Evolutionary conservation across 1,140 invertebrate genomes (phyloP), one percentile per base, ranked within the genome.

Genomic region (Drosophila albomicans): DNA sequence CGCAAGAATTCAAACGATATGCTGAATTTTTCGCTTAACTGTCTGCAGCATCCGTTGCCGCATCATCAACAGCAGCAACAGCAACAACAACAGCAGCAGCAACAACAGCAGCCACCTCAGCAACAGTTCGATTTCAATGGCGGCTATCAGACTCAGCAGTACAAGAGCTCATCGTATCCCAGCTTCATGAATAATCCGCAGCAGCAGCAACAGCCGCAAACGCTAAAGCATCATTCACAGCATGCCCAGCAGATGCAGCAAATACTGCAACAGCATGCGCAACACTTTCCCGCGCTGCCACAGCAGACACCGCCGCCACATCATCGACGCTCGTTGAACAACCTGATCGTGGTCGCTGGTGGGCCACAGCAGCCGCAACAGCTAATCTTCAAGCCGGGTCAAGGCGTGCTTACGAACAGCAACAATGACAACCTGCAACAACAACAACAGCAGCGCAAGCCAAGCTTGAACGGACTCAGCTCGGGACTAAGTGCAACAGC

Each of bases 151-250:
- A 58, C 74, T 20, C 79, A 78, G 20, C 91, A 92, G 52, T 92
- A 92, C 79, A 94, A 94, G 81, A 94, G 93, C 30, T 92, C 93
- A 75, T 94, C 94, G 4, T 94, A 94, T 85, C 94, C 94, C 45
- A 92, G 79, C 57, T 92, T 92, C 38, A 80, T 90, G 49, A 86
- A 75, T 35, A 89, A 81, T 78, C 81, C 78, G 15, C 71, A 76
- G 15, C 78, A 75, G 48, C 66, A 58, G 43, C 82, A 85, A 41
- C 79, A 76, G 45, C 68, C 57, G n/a, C 81, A 76, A 32, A 41
- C 35, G 32, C 54, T 56, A 1, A 81, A 91, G 76, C 94, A 95
- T 65, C 93, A 94, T 64, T 54, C 71, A 8, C 76, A 91, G 25
- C 93, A 91, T 78, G 91, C 75, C 70, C 82, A 92, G 76, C 92